A percentile compares a stretch with the other conserved stretches of the same genome.
These are phyloP conservation scores for Asarcornis scutulata DNA, from an alignment of 2,113 vertebrate genomes.

Conservation along the genomic window DNA sequence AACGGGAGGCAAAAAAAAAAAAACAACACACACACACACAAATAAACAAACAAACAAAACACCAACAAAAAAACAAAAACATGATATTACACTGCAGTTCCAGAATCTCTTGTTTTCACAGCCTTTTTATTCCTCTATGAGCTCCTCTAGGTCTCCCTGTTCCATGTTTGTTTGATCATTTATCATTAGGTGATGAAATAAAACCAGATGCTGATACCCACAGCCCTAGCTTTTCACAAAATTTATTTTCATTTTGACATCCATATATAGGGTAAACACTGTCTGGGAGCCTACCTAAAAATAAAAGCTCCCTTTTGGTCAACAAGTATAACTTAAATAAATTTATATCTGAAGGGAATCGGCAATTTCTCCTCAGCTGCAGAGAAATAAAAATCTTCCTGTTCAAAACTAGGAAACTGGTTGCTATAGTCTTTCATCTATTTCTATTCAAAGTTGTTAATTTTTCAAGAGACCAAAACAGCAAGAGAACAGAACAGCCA, in stretches of 20 bases:
- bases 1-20: background rate
- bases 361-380: background rate
- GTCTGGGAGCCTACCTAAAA: background rate
- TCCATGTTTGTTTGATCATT: background rate
- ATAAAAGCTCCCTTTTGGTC: background rate
- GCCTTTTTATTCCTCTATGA: background rate
- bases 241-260: background rate
- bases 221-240: background rate
- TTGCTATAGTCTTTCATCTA: background rate
- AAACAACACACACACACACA: too few relatives aligned
- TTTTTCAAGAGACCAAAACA: slow-evolving; percentile 55
- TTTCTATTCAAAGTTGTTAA: slow-evolving; percentile 44
- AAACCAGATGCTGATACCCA: background rate
- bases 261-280: background rate
- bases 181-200: background rate
- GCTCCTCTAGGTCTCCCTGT: background rate
- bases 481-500: slow-evolving; percentile 30
- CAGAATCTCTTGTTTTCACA: background rate
- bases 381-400: background rate
- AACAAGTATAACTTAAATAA: background rate
- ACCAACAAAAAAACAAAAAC: too few relatives aligned
- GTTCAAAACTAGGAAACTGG: background rate
- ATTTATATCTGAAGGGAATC: background rate
- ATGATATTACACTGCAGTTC: background rate
- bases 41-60: too few relatives aligned